Evolutionary conservation across 2,797 vertebrate species (phyloP), one percentile per base, ranked within the genome.

Genomic region (Lagorchestes hirsutus): DNA sequence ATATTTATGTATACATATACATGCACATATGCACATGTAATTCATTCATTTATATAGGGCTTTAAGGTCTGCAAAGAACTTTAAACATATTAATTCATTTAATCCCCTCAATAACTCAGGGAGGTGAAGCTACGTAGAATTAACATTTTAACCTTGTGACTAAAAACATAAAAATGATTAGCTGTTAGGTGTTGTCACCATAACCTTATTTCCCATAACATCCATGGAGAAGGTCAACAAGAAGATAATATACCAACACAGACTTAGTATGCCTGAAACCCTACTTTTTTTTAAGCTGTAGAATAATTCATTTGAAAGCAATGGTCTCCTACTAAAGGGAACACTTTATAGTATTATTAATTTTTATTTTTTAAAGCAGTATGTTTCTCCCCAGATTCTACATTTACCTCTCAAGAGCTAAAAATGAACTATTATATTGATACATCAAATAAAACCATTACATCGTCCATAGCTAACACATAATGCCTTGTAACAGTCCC

Each of bases 391-490:
- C 54, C 54, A 55, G 11, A 54, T 31, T 54, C 28, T 22, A 52
- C 90, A 54, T 54, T 91, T 91, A 54, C 54, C 52, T 91, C 29
- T 55, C 54, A 91, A 55, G 90, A 91, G 34, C 90, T 54, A n/a
- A 91, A 91, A 91, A 55, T 55, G 54, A 52, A 31, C 40, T 91
- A 54, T 91, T 91, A 91, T 24, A 91, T 34, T 55, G 34, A 55
- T 91, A 54, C 5, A 58, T 90, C 82, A 93, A 29, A 95, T 54
- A 96, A 96, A 95, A 91, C 18, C 5, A 95, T 91, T 90, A 90
- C 54, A 93, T 0, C 34, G 92, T 3, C 62, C 31, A 94, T 16
- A 67, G 95, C 57, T 92, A 67, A 97, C 9, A 96, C 90, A 93
- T 18, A 93, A 91, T 62, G 92, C 8, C 16, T 91, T 52, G 90